Evolutionary conservation across 2,797 vertebrate genomes (phyloP).

Genomic region (Sebastes cheni): DNA sequence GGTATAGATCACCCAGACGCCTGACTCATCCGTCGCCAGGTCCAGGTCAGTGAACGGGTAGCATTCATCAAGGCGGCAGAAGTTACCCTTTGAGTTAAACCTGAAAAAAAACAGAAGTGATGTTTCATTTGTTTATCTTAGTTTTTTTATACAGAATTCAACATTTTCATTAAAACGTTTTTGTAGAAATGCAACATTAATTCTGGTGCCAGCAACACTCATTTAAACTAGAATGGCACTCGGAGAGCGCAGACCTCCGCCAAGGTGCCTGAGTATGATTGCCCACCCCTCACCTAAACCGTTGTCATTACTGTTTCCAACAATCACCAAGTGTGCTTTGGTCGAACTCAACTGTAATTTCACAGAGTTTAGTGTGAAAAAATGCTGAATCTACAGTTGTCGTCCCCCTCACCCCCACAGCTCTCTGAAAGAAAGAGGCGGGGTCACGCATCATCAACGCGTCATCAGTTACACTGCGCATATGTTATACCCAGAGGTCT

Average conservation of each 20-base stretch:
- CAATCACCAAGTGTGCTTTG: too few species aligned
- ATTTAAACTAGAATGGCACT: not conserved
- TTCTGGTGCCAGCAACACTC: not conserved
- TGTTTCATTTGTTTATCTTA: not conserved
- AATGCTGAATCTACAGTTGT: too few species aligned
- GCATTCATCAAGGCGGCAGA: slow-evolving; percentile 65
- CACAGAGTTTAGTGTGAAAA: too few species aligned
- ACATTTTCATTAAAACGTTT: not conserved
- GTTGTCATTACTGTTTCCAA: too few species aligned
- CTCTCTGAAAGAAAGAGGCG: too few species aligned
- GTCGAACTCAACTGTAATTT: too few species aligned
- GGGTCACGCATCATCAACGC: fast-evolving
- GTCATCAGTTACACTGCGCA: too few species aligned
- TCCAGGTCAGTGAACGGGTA: slow-evolving; percentile 78
- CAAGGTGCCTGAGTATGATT: too few species aligned
- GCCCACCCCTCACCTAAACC: too few species aligned
- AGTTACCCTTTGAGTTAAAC: slow-evolving; percentile 76
- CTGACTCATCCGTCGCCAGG: slow-evolving; percentile 79
- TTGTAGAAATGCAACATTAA: not conserved
- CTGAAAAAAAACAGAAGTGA: slow-evolving; percentile 21
- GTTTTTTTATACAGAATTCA: not conserved
- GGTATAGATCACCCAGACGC: slow-evolving; percentile 79
- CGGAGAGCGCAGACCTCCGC: too few species aligned
- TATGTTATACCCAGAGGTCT: too few species aligned
- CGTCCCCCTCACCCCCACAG: too few species aligned